Evolutionary conservation across 2,888 invertebrate genomes (phyloP).

Genomic region (Phalera bucephala): DNA sequence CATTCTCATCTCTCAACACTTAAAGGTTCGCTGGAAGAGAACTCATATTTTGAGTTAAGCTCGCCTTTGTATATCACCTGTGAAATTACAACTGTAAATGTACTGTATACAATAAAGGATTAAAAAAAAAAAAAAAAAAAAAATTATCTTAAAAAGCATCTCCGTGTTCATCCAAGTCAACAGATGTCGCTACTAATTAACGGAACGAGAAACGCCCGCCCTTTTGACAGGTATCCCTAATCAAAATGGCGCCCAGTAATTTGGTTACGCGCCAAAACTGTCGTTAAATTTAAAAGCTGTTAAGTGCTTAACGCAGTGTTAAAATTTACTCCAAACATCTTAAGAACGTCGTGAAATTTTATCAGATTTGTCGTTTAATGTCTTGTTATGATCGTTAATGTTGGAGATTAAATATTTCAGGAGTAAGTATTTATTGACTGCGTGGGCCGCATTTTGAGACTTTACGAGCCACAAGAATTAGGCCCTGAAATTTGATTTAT

Average conservation of each 20-base stretch:
- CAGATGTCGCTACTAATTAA: conserved; percentile 31
- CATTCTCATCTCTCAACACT: too few relatives aligned
- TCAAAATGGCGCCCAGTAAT: conserved; percentile 56
- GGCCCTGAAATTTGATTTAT: too few relatives aligned
- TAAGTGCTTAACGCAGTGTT: conserved; percentile 46
- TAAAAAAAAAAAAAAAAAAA: too few relatives aligned
- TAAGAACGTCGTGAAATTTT: conserved; percentile 55
- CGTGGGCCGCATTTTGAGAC: too few relatives aligned
- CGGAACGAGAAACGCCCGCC: conserved; percentile 24
- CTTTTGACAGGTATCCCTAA: conserved; percentile 39
- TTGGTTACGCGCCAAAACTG: conserved; percentile 44
- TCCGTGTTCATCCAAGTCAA: conserved; percentile 16
- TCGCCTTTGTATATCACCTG: too few relatives aligned
- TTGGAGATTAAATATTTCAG: neutral
- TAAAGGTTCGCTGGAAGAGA: too few relatives aligned
- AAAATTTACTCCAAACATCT: conserved; percentile 61
- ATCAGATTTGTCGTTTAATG: conserved; percentile 56
- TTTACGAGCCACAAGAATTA: too few relatives aligned
- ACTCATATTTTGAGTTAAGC: too few relatives aligned
- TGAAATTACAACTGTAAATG: too few relatives aligned
- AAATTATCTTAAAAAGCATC: too few relatives aligned
- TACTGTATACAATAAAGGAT: too few relatives aligned
- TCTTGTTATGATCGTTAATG: conserved; percentile 34
- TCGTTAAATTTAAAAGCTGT: conserved; percentile 49
- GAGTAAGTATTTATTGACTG: too few relatives aligned